Evolutionary conservation across 1,140 invertebrate genomes (phyloP), one percentile per base, ranked within the genome.

Genomic region (Zaprionus inermis): DNA sequence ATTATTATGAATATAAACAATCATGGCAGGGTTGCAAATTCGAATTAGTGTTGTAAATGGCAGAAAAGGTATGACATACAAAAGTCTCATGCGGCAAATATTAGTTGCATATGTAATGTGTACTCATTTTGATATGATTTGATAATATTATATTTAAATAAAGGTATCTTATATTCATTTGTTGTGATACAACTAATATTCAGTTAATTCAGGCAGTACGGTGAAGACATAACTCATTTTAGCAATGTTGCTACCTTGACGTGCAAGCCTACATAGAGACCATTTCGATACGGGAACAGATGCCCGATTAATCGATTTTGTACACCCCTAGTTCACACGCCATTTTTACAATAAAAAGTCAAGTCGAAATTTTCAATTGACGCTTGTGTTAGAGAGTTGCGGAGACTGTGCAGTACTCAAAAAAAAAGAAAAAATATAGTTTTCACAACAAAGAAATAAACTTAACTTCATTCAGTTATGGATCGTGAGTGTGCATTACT

Each of bases 1-100:
- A 67, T 76, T 59, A 64, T 76, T 64, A 72, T 71, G 72, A 80
- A 84, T 72, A 72, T 85, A 85, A 84, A 84, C 78, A 85, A 74
- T 70, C 63, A 70, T 54, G 20, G 12, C 67, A 83, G 76, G 68
- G 76, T 46, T 83, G 81, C 72, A 69, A 44, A 7, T 5, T 14
- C 4, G 3, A 0, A 9, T 1, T 0, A 79, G 81, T 83, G 72
- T 67, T 82, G 76, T 0, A 11, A 76, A 79, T 32, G 14, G 57
- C 18, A 11, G 11, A 2, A 55, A 28, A 46, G 16, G 38, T 36
- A 36, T 56, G 38, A 20, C 49, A 70, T 63, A 57, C 67, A 51
- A 49, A 12, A 30, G 5, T 5, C 24, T 22, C 11, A 14, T 54
- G 24, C 9, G 5, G 18, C 3, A 49, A 20, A 22, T 49, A 9